Base-by-base conservation (phyloP, 2,888 invertebrate species). In the Nycteola revayana region DNA sequence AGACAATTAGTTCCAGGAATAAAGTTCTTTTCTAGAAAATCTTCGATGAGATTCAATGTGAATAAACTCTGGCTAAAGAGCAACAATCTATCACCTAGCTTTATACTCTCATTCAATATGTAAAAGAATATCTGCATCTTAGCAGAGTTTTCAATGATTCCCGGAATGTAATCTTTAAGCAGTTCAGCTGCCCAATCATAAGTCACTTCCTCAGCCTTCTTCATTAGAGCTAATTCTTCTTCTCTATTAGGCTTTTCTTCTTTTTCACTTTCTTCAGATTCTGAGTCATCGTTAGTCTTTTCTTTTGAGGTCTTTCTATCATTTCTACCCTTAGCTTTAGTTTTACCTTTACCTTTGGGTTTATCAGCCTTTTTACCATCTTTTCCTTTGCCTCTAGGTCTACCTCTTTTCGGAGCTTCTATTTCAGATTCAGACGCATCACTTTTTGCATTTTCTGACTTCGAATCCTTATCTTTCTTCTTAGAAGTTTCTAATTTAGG, bases 61-160 rank as follows among this genome's bases (percentile, higher is more conserved):
- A 98, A 94, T 38, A 99, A 90, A 62, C 98, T 98, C 78, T 99
- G 98, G 61, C 98, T 98, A 77, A 99, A 99, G 2, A 99, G 92
- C 33, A 99, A 89, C 37, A 99, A 90, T 43, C 98, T 93, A 81
- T 99, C 99, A 1, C 96, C 97, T 42, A 95, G 77, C 39, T 91
- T 90, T 32, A 98, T 93, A 49, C 97, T 95, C 76, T 98, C 96
- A 52, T 96, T 94, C 28, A 99, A 89, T 45, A 99, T 94, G 54
- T 95, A 94, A 77, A 98, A 95, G 63, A 99, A 94, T 25, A 99
- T 91, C 59, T 96, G 93, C 94, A 99, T 96, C 88, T 99, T 99
- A 1, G 96, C 96, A 1, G 98, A 97, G 67, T 97, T 96, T 66
- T 96, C 96, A 49, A 98, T 92, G 23, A 94, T 88, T n/a, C 97